Base-by-base conservation (phyloP, 2,888 invertebrate genomes). In the Lomographa bimaculata region DNA sequence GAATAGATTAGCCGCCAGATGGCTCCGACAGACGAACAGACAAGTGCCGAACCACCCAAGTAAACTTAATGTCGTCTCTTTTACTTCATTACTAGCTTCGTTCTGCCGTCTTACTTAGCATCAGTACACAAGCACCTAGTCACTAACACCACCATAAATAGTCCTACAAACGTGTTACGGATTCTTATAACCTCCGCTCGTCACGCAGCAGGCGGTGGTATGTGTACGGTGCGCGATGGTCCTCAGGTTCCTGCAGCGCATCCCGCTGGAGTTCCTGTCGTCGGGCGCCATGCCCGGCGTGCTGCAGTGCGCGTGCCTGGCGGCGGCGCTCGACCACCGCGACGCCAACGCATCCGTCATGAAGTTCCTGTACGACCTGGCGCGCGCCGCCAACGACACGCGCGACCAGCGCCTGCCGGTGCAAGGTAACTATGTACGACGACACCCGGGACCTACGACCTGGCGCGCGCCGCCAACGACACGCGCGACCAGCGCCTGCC, bases 281-380 rank as follows among this genome's bases (percentile, higher is more conserved):
- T 94, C 94, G 53, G 90, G 93, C 5, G 92, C 95, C 16, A 86
- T 96, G 30, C 91, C 91, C 16, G 92, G 93, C 3, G 94, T 97
- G 53, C 85, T 98, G 55, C 94, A 94, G 65, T 96, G 97, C 80
- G 97, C 95, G 20, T 85, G 95, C 24, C 91, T 95, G 54, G 96
- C 97, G 1, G 92, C 95, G 49, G 91, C 93, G 3, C 90, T 99
- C 34, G 98, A 98, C 77, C 98, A 98, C 81, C 94, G 95, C 75
- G 98, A 98, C 71, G 98, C 98, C 9, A 98, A 97, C 89, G 94
- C 95, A 36, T 97, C 98, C 25, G 97, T 99, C 27, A 97, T 97
- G 94, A 98, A 97, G 89, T 99, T 98, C 86, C 94, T 98, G 57
- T 93, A 92, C 62, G 98, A 98, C 82, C 89, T 98, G 40, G 81